Base-by-base conservation (phyloP, 2,797 vertebrate genomes). In the Caiman crocodilus region DNA sequence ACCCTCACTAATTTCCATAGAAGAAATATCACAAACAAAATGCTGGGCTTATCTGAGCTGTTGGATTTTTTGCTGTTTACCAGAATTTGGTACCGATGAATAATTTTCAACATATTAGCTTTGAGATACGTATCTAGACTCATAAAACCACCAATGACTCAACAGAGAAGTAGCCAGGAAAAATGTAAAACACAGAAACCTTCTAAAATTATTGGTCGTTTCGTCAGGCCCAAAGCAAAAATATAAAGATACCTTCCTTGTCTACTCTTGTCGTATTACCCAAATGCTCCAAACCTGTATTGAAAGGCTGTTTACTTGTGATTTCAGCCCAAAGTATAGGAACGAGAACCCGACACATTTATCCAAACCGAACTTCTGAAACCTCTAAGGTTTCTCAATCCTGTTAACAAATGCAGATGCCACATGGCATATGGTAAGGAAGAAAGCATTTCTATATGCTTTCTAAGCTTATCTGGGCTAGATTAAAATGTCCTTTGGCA, bases 321-420 rank as follows among this genome's bases (percentile, higher is more conserved):
- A 85, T 81, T 79, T 90, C 75, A 89, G 69, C 83, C 77, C 74
- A 83, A 57, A 65, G 83, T 1, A 58, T 74, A 89, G 93, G 94
- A 69, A 90, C 93, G 93, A 94, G 92, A 86, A 92, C 87, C 83
- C 89, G 90, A 94, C 77, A 89, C 92, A 96, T 95, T 95, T 89
- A 94, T 93, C 93, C 89, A 71, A 92, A 89, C 26, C 32, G 87
- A 94, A 95, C 92, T 93, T 93, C 93, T 92, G 87, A 97, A 85
- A 94, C 90, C 93, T 77, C 87, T 86, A 77, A 77, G 65, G 71
- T 86, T 35, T 92, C 90, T 60, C 90, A 94, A 88, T 94, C 90
- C 90, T 92, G 82, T 93, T 94, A 90, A 90, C 71, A 90, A 0
- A 10, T 75, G 65, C 76, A 76, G 86, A 87, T 88, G 63, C 42